phyloP scores from a whole-genome alignment of 2,888 invertebrate genomes.

The Meganola albula region DNA sequence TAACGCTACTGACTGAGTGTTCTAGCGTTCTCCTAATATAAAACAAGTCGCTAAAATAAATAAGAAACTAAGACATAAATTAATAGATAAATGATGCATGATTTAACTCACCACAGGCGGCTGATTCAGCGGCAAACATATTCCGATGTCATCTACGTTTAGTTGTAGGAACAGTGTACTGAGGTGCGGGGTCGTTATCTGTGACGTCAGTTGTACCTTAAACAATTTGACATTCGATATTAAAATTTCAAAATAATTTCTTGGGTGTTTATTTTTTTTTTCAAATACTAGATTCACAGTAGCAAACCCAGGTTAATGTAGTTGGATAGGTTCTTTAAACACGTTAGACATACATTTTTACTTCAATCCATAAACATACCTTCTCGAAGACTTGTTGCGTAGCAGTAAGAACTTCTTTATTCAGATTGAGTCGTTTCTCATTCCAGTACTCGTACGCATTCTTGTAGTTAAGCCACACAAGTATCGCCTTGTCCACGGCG shows the following conservation, averaged over 20 bases:
- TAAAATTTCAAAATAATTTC: too few relatives aligned
- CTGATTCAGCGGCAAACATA: slow-evolving; percentile 93
- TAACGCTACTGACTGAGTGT: too few relatives aligned
- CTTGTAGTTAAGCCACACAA: slow-evolving; percentile 99
- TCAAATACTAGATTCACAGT: too few relatives aligned
- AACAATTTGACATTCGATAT: too few relatives aligned
- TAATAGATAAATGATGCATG: too few relatives aligned
- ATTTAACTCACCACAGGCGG: slow-evolving; percentile 79
- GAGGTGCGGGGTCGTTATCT: slow-evolving; percentile 86
- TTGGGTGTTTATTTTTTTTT: too few relatives aligned
- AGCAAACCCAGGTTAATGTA: too few relatives aligned
- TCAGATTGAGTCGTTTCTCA: slow-evolving; percentile 94
- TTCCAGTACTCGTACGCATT: slow-evolving; percentile 99
- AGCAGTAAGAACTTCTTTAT: slow-evolving; percentile 89
- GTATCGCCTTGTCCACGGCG: slow-evolving; percentile 98
- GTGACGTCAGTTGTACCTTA: slow-evolving; percentile 85
- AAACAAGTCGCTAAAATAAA: too few relatives aligned
- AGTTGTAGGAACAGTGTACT: slow-evolving; percentile 95
- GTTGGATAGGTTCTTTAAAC: too few relatives aligned
- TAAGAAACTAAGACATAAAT: too few relatives aligned
- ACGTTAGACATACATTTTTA: too few relatives aligned
- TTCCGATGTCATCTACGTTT: slow-evolving; percentile 97
- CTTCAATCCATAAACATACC: slow-evolving; percentile 35
- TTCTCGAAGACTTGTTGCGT: slow-evolving; percentile 81
- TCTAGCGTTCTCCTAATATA: too few relatives aligned